phyloP scores from a whole-genome alignment of 2,797 vertebrate species.

The Macropus fuliginosus region DNA sequence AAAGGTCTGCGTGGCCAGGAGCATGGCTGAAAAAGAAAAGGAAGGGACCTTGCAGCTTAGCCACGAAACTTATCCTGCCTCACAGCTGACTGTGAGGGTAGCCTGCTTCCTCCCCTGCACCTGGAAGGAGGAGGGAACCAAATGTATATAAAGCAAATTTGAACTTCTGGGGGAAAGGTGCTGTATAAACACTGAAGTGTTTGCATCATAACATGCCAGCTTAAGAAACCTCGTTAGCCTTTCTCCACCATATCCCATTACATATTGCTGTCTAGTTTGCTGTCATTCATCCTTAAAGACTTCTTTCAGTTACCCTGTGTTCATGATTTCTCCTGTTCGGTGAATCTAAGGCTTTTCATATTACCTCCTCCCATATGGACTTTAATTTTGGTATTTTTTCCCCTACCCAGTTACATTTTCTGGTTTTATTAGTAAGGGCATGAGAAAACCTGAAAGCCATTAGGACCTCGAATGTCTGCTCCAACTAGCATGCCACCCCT shows the following conservation, averaged over 20 bases:
- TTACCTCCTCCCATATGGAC: constrained; percentile 58
- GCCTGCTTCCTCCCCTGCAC: not conserved
- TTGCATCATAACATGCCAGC: not conserved
- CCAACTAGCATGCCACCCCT: constrained; percentile 62
- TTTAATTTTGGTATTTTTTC: constrained; percentile 42
- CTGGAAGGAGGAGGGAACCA: not conserved
- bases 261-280: not conserved
- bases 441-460: constrained; percentile 73
- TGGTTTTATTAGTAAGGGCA: constrained; percentile 51
- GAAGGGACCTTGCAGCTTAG: not conserved
- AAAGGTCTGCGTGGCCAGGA: not conserved
- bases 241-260: not conserved
- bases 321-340: constrained; percentile 50
- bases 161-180: constrained; percentile 15
- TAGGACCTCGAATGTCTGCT: constrained; percentile 60
- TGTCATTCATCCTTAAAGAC: constrained; percentile 9
- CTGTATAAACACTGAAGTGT: not conserved
- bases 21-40: not conserved
- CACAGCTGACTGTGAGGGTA: not conserved
- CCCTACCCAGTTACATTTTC: constrained; percentile 16
- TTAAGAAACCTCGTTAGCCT: not conserved
- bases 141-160: not conserved
- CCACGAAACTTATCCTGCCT: not conserved
- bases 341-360: constrained; percentile 45
- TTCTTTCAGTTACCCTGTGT: constrained; percentile 2